Evolutionary conservation across 1,140 invertebrate species (phyloP).

Genomic region (Caenorhabditis brenneri): DNA sequence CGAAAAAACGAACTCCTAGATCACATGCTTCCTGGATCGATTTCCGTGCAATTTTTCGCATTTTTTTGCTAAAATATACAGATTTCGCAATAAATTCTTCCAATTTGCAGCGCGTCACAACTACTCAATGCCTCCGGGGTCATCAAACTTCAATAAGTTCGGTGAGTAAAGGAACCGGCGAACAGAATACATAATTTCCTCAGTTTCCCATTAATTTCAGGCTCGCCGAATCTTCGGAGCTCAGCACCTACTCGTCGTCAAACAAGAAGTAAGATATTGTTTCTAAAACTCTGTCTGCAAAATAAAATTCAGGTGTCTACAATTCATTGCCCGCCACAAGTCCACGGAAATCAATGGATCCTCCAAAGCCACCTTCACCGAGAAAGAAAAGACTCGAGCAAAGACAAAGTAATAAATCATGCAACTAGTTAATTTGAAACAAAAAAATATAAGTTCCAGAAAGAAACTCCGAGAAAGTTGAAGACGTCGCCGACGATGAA

Average conservation of each 20-base stretch:
- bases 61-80: neutral
- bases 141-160: neutral
- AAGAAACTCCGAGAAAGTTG: too few species aligned
- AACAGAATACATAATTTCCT: neutral
- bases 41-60: neutral
- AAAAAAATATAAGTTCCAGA: neutral
- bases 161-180: neutral
- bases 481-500: neutral
- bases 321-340: neutral
- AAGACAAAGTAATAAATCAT: neutral
- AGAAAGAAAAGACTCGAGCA: neutral
- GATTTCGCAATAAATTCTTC: neutral
- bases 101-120: neutral
- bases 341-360: neutral
- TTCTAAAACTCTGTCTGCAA: neutral
- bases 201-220: conserved; percentile 5
- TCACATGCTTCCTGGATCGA: neutral
- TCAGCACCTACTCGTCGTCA: neutral
- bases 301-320: neutral
- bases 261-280: neutral
- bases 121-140: neutral
- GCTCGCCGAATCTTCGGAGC: neutral
- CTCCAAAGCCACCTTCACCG: neutral
- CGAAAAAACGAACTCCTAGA: neutral
- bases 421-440: neutral